phyloP scores from a whole-genome alignment of 2,888 invertebrate genomes.

The Siphlonurus alternatus region DNA sequence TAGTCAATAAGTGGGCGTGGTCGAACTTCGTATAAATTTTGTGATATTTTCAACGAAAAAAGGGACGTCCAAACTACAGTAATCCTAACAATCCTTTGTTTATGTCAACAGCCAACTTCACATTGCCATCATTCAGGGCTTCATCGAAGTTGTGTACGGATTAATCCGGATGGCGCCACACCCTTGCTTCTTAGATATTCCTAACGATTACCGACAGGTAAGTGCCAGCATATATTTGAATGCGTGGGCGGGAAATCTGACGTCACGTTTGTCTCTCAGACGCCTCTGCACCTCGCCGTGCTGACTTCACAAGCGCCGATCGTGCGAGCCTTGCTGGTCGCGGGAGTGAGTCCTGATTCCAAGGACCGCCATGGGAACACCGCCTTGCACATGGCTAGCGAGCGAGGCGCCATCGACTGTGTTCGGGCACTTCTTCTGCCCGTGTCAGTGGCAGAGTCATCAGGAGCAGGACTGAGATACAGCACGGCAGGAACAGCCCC shows the following conservation, averaged over 20 bases:
- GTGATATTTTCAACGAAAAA: too few relatives aligned
- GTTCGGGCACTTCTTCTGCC: conserved; percentile 56
- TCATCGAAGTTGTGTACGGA: conserved; percentile 50
- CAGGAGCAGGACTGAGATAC: conserved; percentile 21
- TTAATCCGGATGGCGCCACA: conserved; percentile 63
- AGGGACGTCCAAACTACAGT: too few relatives aligned
- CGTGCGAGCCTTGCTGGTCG: conserved; percentile 56
- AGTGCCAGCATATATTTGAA: conserved; percentile 9
- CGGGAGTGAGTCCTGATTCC: conserved; percentile 47
- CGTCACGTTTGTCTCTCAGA: conserved; percentile 24
- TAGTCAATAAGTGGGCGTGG: too few relatives aligned
- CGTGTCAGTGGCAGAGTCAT: conserved; percentile 32
- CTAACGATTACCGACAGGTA: conserved; percentile 56
- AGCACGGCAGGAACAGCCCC: conserved; percentile 25
- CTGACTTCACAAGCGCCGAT: conserved; percentile 56
- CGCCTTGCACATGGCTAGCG: conserved; percentile 68
- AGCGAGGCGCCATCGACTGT: conserved; percentile 47
- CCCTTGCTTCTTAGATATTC: conserved; percentile 56
- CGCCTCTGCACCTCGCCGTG: conserved; percentile 76
- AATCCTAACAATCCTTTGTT: too few relatives aligned
- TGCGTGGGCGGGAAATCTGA: not conserved
- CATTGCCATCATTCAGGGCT: conserved; percentile 62
- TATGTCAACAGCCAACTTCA: conserved; percentile 73
- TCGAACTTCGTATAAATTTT: too few relatives aligned
- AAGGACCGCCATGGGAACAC: conserved; percentile 69